Percentiles rank a stretch among this genome's conserved stretches.
phyloP scores from a whole-genome alignment of 2,888 invertebrate genomes.

The Zaprionus bogoriensis region DNA sequence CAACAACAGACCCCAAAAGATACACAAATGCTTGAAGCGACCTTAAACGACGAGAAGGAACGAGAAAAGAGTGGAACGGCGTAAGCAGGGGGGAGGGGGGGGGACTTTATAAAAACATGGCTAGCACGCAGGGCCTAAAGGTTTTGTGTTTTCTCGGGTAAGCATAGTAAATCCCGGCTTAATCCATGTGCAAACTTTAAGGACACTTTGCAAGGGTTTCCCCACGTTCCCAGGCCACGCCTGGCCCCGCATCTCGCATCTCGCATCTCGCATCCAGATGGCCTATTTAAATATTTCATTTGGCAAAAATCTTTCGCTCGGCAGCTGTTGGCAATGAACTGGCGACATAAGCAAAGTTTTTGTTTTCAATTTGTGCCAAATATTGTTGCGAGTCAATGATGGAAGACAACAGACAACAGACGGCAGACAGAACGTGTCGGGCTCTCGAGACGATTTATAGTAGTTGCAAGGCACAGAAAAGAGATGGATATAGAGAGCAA shows the following conservation, averaged over 20 bases:
- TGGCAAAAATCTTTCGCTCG: constrained; percentile 40
- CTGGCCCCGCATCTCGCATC: too few relatives aligned
- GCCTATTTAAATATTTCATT: constrained; percentile 65
- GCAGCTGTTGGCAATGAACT: constrained; percentile 49
- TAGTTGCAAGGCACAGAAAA: too few relatives aligned
- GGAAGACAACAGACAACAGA: background rate
- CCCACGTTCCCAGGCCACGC: too few relatives aligned
- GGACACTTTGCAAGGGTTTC: constrained; percentile 60
- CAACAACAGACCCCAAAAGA: constrained; percentile 61
- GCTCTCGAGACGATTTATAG: background rate
- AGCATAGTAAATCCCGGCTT: constrained; percentile 51
- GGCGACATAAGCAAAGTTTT: constrained; percentile 29
- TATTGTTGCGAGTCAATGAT: constrained; percentile 16
- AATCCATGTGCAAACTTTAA: constrained; percentile 72
- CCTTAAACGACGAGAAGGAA: constrained; percentile 58
- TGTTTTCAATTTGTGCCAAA: constrained; percentile 37
- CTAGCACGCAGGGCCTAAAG: constrained; percentile 40
- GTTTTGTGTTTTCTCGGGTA: constrained; percentile 37
- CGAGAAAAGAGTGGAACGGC: background rate
- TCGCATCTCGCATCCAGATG: constrained; percentile 50
- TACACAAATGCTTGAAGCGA: constrained; percentile 60
- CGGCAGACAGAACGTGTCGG: background rate
- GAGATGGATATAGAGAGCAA: too few relatives aligned
- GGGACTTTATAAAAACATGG: constrained; percentile 50
- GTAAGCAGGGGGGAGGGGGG: background rate